Percentiles rank a stretch among this genome's conserved stretches.
Conservation (phyloP, 2,797 vertebrate species). For the Momotus momota region DNA sequence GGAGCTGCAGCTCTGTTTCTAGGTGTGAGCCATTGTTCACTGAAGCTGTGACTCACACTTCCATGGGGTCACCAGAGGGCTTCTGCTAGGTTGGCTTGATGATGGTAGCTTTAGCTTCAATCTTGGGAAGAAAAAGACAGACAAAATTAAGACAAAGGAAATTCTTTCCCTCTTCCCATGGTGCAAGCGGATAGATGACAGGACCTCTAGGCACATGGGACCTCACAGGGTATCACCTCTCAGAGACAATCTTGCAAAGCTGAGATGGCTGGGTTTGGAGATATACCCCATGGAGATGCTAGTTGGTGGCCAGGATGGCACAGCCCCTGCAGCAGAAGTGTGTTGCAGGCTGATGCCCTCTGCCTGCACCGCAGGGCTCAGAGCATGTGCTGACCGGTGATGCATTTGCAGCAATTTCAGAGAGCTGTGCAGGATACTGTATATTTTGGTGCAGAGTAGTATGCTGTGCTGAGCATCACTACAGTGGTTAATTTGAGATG, state of each 20-base stretch:
- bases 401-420: neutral
- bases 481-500: neutral
- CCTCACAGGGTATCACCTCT: neutral
- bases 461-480: neutral
- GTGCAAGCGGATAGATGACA: neutral
- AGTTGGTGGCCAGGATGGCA: neutral
- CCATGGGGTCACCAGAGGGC: neutral
- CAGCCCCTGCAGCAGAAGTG: rapidly evolving
- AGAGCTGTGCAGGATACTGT: neutral
- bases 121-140: neutral
- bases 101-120: neutral
- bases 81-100: neutral
- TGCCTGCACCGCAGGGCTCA: rapidly evolving
- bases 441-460: neutral
- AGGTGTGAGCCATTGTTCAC: neutral
- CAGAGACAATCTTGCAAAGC: neutral
- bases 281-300: neutral
- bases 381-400: neutral
- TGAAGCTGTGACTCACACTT: neutral
- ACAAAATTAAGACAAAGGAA: neutral
- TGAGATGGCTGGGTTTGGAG: neutral
- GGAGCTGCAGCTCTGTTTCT: neutral
- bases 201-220: neutral
- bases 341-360: neutral
- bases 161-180: neutral